Percentiles rank a stretch among this genome's conserved stretches.
phyloP scores from a whole-genome alignment of 2,113 vertebrate genomes.

The Chloropsis cyanopogon region DNA sequence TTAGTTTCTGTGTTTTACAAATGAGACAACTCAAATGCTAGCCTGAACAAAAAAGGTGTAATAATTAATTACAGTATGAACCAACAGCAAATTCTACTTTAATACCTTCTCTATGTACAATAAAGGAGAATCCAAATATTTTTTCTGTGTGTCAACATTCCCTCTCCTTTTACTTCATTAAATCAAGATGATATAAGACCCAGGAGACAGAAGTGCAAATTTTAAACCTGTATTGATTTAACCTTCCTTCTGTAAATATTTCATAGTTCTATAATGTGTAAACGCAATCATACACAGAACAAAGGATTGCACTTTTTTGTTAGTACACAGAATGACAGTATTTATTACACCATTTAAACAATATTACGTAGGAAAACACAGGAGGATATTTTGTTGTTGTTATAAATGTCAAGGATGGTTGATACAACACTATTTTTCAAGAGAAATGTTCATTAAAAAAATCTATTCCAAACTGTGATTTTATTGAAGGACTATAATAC shows the following conservation, averaged over 20 bases:
- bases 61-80: slow-evolving; percentile 65
- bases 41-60: slow-evolving; percentile 34
- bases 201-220: slow-evolving; percentile 71
- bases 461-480: background rate
- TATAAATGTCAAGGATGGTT: slow-evolving; percentile 21
- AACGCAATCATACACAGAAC: slow-evolving; percentile 61
- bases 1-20: slow-evolving; percentile 26
- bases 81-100: slow-evolving; percentile 55
- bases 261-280: slow-evolving; percentile 68
- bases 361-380: slow-evolving; percentile 45
- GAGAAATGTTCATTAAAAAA: background rate
- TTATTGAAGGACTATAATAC: slow-evolving; percentile 2
- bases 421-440: slow-evolving; percentile 34
- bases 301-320: slow-evolving; percentile 51
- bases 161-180: slow-evolving; percentile 72
- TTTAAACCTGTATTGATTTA: slow-evolving; percentile 77
- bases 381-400: slow-evolving; percentile 20
- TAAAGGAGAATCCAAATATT: slow-evolving; percentile 36
- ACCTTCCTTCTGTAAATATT: slow-evolving; percentile 78
- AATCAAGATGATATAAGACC: slow-evolving; percentile 73
- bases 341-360: slow-evolving; percentile 65
- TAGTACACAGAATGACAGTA: slow-evolving; percentile 42
- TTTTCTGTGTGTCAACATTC: slow-evolving; percentile 69
- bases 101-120: slow-evolving; percentile 48
- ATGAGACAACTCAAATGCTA: slow-evolving; percentile 38